These are phyloP conservation scores for Trichechus manatus DNA, from an alignment of 2,113 vertebrate species.

Conservation along the genomic window DNA sequence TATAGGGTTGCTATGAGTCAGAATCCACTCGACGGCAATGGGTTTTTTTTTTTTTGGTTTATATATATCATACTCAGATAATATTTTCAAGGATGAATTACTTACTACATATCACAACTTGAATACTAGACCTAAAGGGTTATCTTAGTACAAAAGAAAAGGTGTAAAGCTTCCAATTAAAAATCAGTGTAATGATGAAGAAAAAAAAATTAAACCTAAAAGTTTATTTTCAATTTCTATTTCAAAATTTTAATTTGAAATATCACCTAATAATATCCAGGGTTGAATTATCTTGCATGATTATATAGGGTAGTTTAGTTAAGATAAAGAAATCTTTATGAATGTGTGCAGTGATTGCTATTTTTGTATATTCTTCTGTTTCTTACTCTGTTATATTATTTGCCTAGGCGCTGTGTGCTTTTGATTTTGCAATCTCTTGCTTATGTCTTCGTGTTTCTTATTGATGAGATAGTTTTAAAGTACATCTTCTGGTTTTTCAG, in stretches of 20 bases:
- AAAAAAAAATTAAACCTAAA: neutral
- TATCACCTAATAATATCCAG: neutral
- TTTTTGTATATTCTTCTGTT: neutral
- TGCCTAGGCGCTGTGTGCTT: neutral
- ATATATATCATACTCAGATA: conserved; percentile 37
- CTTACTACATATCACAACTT: neutral
- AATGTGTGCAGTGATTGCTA: neutral
- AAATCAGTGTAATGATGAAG: conserved; percentile 2
- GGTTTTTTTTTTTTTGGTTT: too few relatives aligned
- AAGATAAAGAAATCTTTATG: neutral
- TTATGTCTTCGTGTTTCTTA: neutral
- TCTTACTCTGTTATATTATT: neutral
- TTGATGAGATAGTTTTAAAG: neutral
- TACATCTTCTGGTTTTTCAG: neutral
- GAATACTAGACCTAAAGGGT: neutral
- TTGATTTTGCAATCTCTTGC: neutral
- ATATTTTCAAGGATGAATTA: conserved; percentile 37
- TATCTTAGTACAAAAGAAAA: conserved; percentile 8
- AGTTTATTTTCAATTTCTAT: too few relatives aligned
- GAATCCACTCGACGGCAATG: too few relatives aligned
- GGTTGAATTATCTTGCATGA: neutral
- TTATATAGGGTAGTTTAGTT: neutral
- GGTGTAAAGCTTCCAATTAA: neutral
- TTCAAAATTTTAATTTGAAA: neutral
- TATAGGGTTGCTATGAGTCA: too few relatives aligned